phyloP scores from a whole-genome alignment of 2,888 invertebrate species.

The Globia sparganii region DNA sequence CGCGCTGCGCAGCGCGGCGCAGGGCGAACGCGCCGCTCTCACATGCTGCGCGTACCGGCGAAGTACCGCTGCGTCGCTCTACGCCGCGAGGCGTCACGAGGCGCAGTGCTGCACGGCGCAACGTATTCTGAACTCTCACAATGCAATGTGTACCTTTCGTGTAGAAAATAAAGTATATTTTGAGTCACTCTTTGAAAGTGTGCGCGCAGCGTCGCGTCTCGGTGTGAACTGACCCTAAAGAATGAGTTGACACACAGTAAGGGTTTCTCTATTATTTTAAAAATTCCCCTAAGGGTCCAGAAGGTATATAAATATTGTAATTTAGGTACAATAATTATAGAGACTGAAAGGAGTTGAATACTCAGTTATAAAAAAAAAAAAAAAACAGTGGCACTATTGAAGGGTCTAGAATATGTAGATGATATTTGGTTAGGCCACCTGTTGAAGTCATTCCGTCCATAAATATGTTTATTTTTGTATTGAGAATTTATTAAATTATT shows the following conservation, averaged over 20 bases:
- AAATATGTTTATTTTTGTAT: conserved; percentile 55
- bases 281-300: neutral
- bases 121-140: too few species aligned
- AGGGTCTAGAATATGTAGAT: neutral
- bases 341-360: conserved; percentile 47
- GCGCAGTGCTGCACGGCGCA: too few species aligned
- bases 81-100: too few species aligned
- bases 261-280: neutral
- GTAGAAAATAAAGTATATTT: too few species aligned
- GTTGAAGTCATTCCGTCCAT: conserved; percentile 69
- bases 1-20: too few species aligned
- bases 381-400: conserved; percentile 1
- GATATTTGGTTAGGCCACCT: conserved; percentile 10
- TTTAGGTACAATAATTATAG: conserved; percentile 20
- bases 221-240: too few species aligned
- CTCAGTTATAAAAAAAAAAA: conserved; percentile 11
- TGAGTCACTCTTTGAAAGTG: too few species aligned
- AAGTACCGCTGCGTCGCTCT: too few species aligned
- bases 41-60: too few species aligned
- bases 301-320: conserved; percentile 13
- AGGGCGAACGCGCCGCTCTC: too few species aligned
- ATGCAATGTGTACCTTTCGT: too few species aligned
- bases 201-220: too few species aligned
- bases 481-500: conserved; percentile 51
- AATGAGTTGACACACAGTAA: conserved; percentile 7